These are phyloP conservation scores for Diaprepes abbreviatus DNA, from an alignment of 2,888 invertebrate genomes.

Conservation along the genomic window DNA sequence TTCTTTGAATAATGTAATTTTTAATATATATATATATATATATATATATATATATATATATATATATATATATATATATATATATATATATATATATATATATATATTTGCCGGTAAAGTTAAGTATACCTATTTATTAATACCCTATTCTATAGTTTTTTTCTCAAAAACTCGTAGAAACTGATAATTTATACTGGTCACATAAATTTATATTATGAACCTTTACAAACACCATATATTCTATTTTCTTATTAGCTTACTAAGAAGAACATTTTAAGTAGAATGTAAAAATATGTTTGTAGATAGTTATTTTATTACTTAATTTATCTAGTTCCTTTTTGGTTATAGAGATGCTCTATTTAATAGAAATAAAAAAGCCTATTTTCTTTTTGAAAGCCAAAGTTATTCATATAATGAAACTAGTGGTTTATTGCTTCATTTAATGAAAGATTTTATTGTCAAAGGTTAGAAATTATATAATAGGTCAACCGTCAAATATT, in stretches of 20 bases:
- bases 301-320: slow-evolving; percentile 9
- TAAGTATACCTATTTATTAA: too few relatives aligned
- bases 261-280: slow-evolving; percentile 30
- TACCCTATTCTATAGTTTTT: too few relatives aligned
- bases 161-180: too few relatives aligned
- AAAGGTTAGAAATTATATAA: neutral
- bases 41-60: too few relatives aligned
- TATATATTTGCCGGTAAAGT: too few relatives aligned
- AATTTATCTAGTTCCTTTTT: slow-evolving; percentile 15
- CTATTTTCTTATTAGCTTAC: slow-evolving; percentile 35
- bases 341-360: slow-evolving; percentile 15
- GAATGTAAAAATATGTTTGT: slow-evolving; percentile 23
- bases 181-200: too few relatives aligned
- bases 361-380: neutral
- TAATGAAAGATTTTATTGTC: neutral
- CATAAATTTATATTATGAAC: too few relatives aligned
- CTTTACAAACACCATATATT: slow-evolving; percentile 1
- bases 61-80: too few relatives aligned
- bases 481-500: neutral
- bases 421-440: slow-evolving; percentile 8
- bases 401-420: slow-evolving; percentile 24
- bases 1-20: too few relatives aligned
- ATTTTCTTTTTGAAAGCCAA: slow-evolving; percentile 27
- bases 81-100: too few relatives aligned
- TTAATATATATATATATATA: too few relatives aligned